These are phyloP conservation scores for Crepidodera aurea DNA, from an alignment of 2,888 invertebrate genomes.

Conservation along the genomic window DNA sequence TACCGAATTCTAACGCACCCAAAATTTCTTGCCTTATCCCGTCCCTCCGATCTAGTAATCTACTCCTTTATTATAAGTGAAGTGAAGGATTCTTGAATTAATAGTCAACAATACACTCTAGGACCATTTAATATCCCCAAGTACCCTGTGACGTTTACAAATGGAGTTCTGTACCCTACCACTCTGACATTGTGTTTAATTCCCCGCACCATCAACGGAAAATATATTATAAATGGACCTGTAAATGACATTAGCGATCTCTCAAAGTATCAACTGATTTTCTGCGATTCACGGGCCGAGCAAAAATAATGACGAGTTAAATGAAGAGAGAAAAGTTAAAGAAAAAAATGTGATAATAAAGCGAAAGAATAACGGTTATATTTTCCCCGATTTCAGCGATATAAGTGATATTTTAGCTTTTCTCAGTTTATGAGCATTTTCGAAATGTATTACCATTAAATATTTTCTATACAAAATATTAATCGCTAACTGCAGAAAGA, in stretches of 20 bases:
- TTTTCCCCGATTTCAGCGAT: no score
- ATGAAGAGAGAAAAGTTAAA: slow-evolving; percentile 1
- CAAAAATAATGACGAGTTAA: not conserved
- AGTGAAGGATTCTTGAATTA: slow-evolving; percentile 16
- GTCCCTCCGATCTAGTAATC: not conserved
- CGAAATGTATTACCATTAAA: no score
- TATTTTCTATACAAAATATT: no score
- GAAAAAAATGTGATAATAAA: slow-evolving; percentile 1
- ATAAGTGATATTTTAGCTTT: no score
- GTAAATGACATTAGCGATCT: slow-evolving; percentile 8
- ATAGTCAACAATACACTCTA: slow-evolving; percentile 27
- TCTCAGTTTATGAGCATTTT: no score
- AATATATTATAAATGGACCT: slow-evolving; percentile 19
- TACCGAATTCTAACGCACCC: not conserved
- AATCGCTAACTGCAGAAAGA: no score
- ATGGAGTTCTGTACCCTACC: slow-evolving; percentile 22
- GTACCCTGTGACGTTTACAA: slow-evolving; percentile 27
- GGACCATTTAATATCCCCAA: slow-evolving; percentile 28
- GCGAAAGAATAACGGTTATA: not conserved
- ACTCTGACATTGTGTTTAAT: slow-evolving; percentile 30
- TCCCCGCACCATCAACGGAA: slow-evolving; percentile 9
- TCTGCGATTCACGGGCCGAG: not conserved
- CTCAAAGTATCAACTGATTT: slow-evolving; percentile 9
- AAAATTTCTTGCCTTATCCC: not conserved
- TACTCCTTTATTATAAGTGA: not conserved